phyloP scores from a whole-genome alignment of 2,113 vertebrate species.

The Rhombomys opimus region DNA sequence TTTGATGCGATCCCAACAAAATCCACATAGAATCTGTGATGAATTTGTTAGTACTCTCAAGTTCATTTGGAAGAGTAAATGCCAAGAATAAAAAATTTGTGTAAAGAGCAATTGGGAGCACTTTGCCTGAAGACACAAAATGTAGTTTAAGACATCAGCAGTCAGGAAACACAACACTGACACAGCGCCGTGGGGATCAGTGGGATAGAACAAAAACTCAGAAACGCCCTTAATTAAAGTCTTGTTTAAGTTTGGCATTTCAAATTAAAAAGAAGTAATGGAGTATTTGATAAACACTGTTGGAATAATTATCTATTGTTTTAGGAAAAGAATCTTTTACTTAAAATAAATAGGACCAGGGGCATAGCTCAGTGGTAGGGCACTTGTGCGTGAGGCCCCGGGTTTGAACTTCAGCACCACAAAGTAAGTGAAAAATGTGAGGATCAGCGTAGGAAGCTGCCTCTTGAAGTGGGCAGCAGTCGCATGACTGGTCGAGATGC shows the following conservation, averaged over 20 bases:
- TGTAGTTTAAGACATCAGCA: conserved; percentile 52
- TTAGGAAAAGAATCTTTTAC: conserved; percentile 12
- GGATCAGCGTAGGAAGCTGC: neutral
- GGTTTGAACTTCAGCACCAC: neutral
- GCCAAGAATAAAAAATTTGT: conserved; percentile 19
- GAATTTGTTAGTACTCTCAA: conserved; percentile 59
- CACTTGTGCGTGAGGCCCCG: neutral
- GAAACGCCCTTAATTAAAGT: conserved; percentile 63
- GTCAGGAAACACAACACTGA: conserved; percentile 45
- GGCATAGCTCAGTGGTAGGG: neutral
- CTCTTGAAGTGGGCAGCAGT: neutral
- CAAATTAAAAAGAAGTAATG: conserved; percentile 52
- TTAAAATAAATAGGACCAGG: conserved; percentile 40
- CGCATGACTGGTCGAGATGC: neutral
- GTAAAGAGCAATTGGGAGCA: conserved; percentile 38
- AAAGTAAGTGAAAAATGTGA: neutral
- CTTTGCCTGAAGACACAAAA: conserved; percentile 55
- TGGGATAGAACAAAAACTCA: conserved; percentile 49
- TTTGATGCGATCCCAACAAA: conserved; percentile 15
- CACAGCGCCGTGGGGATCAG: neutral
- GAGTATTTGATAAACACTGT: conserved; percentile 41
- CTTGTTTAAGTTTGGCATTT: conserved; percentile 48
- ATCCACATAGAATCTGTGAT: conserved; percentile 40
- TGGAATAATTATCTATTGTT: conserved; percentile 61
- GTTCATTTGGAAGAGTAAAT: conserved; percentile 66